Evolutionary conservation across 2,888 invertebrate genomes (phyloP), one percentile per base, ranked within the genome.

Genomic region (Dryadula phaetusa): DNA sequence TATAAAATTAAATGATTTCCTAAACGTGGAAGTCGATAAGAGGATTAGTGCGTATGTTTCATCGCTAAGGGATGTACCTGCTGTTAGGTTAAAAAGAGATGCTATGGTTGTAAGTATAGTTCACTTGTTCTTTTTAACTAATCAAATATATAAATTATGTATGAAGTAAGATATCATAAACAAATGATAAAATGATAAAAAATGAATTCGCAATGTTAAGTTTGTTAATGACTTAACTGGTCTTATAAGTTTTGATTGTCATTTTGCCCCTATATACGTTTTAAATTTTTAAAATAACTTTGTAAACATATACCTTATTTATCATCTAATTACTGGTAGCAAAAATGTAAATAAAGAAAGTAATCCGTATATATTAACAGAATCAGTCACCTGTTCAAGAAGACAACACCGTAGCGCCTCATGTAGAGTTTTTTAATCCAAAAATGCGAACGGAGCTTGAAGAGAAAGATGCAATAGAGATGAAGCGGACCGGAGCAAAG

Each of bases 341-440:
- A n/a, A n/a, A n/a, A n/a, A n/a, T n/a, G n/a, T n/a, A n/a, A n/a
- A n/a, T n/a, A n/a, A n/a, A n/a, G n/a, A n/a, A n/a, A n/a, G 22
- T 25, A 0, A 16, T 12, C n/a, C 12, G 3, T 40, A 34, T 14
- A 49, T 53, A 40, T 64, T 37, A 20, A 25, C 77, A 92, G 90
- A 92, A 92, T 75, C 83, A 89, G 56, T 83, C 89, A 16, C 78
- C 84, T 2, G 82, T 83, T n/a, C 90, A 92, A 79, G 93, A 93
- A 76, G 93, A 93, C 75, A 93, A 93, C 72, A 88, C 93, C 12
- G 93, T 93, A 2, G 93, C 93, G 8, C 93, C 93, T 0, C 93
- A 94, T 73, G 95, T 96, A n/a, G 96, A 96, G 77, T 96, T 96
- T 85, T 95, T 96, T 79, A 94, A 95, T 77, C 95, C 96, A 0